Percentiles rank a stretch among this genome's conserved stretches.
These are phyloP conservation scores for Acridotheres tristis DNA, from an alignment of 2,797 vertebrate species.

Conservation along the genomic window DNA sequence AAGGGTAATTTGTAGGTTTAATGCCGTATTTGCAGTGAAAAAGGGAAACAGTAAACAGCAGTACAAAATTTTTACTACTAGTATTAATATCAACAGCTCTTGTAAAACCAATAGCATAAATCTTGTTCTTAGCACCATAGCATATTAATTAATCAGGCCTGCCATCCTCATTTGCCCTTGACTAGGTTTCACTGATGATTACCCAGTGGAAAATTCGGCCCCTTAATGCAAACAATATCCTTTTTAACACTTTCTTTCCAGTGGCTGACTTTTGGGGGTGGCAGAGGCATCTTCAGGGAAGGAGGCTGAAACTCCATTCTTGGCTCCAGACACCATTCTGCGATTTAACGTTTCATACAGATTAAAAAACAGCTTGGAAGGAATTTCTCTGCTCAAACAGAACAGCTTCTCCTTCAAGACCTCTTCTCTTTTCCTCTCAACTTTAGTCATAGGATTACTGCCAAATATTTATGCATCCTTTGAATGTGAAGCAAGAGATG, in stretches of 20 bases:
- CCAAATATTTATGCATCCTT: constrained; percentile 50
- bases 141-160: constrained; percentile 76
- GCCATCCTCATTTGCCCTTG: constrained; percentile 71
- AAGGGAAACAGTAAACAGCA: constrained; percentile 19
- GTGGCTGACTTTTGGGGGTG: background rate
- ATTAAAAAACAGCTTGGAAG: background rate
- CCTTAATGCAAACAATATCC: constrained; percentile 74
- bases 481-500: constrained; percentile 1
- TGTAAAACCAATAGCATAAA: constrained; percentile 58
- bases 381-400: background rate
- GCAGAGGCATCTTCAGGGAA: constrained; percentile 7
- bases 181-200: constrained; percentile 75
- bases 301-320: background rate
- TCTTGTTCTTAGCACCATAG: constrained; percentile 45
- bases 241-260: constrained; percentile 67
- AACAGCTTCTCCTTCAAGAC: constrained; percentile 13
- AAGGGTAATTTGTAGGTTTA: background rate
- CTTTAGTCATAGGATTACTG: constrained; percentile 39
- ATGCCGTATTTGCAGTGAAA: background rate
- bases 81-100: constrained; percentile 44
- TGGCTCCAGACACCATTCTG: background rate
- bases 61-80: constrained; percentile 12
- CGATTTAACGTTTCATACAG: background rate
- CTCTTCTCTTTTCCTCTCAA: background rate
- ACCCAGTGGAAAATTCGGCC: constrained; percentile 74